Evolutionary conservation across 2,113 vertebrate genomes (phyloP).

Genomic region (Gasterosteus nipponicus): DNA sequence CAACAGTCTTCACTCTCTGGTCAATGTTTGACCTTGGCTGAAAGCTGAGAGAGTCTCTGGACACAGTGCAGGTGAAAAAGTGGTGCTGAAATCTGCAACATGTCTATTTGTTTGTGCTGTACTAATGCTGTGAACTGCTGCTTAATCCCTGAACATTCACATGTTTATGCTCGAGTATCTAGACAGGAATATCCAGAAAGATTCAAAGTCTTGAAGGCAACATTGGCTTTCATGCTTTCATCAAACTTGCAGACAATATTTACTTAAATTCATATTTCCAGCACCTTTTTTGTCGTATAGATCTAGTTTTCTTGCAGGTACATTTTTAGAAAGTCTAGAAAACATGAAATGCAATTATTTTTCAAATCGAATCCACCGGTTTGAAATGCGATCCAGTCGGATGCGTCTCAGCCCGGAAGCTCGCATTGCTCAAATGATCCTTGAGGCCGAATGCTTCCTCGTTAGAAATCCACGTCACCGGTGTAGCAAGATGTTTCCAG

Average conservation of each 20-base stretch:
- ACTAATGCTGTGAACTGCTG: constrained; percentile 15
- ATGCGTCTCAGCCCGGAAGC: neutral
- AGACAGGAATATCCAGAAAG: neutral
- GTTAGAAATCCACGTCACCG: too few species aligned
- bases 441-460: neutral
- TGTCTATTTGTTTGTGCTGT: constrained; percentile 15
- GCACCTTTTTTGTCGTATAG: neutral
- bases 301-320: neutral
- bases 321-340: neutral
- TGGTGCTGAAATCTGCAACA: neutral
- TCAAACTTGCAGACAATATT: neutral
- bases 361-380: neutral
- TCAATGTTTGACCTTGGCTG: constrained; percentile 17
- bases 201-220: neutral
- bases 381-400: neutral
- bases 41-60: neutral
- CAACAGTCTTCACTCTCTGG: constrained; percentile 18
- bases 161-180: neutral
- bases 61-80: neutral
- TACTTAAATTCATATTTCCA: neutral
- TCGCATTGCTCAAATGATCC: neutral
- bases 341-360: neutral
- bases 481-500: too few species aligned
- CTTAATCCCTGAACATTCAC: neutral
- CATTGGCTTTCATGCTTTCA: neutral